These are phyloP conservation scores for Cavia aperea DNA, from an alignment of 2,113 vertebrate genomes.

Conservation along the genomic window DNA sequence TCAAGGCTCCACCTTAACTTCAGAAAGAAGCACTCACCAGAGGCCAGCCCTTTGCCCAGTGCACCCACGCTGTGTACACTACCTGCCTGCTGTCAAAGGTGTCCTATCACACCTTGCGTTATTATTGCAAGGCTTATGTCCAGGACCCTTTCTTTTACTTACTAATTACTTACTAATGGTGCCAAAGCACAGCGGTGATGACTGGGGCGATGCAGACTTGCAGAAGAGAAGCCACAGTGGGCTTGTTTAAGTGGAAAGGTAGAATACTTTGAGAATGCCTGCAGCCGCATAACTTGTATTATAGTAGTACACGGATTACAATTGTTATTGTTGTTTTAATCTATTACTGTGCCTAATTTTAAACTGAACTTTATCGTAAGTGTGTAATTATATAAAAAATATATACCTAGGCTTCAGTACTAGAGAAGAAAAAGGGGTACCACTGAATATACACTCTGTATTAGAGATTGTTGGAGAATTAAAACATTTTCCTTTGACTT, in stretches of 20 bases:
- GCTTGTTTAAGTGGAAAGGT: neutral
- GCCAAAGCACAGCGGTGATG: neutral
- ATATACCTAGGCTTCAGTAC: neutral
- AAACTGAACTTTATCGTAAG: neutral
- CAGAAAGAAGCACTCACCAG: neutral
- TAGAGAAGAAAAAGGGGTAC: neutral
- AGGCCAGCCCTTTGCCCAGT: too few relatives aligned
- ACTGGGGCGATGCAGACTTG: neutral
- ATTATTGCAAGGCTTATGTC: too few relatives aligned
- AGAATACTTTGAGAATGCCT: neutral
- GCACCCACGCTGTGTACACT: neutral
- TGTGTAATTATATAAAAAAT: neutral
- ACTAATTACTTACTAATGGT: neutral
- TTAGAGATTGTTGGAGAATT: neutral
- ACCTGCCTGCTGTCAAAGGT: neutral
- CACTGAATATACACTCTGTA: neutral
- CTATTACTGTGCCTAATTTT: neutral
- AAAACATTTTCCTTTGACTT: neutral
- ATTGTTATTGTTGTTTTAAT: neutral
- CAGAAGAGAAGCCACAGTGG: neutral
- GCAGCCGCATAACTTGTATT: neutral
- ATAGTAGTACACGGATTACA: neutral
- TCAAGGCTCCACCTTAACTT: neutral
- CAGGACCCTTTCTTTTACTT: neutral
- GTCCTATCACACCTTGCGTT: neutral